Base-by-base conservation (phyloP, 2,113 vertebrate genomes). In the Chaetorhynchus papuensis region DNA sequence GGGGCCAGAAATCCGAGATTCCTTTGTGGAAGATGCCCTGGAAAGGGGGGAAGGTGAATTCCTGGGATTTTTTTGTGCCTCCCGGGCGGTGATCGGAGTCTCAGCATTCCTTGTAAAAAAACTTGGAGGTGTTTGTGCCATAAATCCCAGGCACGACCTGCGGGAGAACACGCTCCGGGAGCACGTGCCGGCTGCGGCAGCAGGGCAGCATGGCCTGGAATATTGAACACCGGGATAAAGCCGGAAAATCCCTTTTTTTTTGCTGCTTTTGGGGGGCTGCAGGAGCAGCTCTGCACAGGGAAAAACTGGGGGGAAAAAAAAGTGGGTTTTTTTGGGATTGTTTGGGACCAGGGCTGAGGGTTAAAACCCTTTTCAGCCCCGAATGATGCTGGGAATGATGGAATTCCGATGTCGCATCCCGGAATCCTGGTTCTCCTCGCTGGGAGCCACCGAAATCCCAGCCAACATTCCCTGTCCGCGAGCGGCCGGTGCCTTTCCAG, bases 1-100 rank as follows among this genome's bases (percentile, higher is more conserved):
- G 0, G 26, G 15, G 60, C 27, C 27, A 53, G 57, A 53, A 59
- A 39, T 21, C 20, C 0, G 15, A 19, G 35, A 4, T 11, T 27
- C 39, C 47, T 71, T 28, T 4, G 27, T 3, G 39, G 90, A 11
- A 47, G 19, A 23, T 3, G 5, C 17, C n/a, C 47, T 1, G 3
- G 1, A 4, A 39, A 15, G 10, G 26, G 24, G 16, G 22, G 7
- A 22, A 49, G 50, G 52, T 4, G 61, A 68, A 68, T 59, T 77
- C 37, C 72, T 1, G 1, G 31, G 70, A 31, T 31, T 66, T 84
- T 84, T 26, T 10, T 7, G 13, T 1, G 8, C 18, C 69, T 54
- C 23, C 7, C 47, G 9, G 72, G 47, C 52, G 1, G 69, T 0
- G 1, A 41, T 7, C 17, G 0, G 4, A 39, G 70, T 35, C 53